Percentiles rank a stretch among this genome's conserved stretches.
These are phyloP conservation scores for Tachycineta bicolor DNA, from an alignment of 2,113 vertebrate species.

Conservation along the genomic window DNA sequence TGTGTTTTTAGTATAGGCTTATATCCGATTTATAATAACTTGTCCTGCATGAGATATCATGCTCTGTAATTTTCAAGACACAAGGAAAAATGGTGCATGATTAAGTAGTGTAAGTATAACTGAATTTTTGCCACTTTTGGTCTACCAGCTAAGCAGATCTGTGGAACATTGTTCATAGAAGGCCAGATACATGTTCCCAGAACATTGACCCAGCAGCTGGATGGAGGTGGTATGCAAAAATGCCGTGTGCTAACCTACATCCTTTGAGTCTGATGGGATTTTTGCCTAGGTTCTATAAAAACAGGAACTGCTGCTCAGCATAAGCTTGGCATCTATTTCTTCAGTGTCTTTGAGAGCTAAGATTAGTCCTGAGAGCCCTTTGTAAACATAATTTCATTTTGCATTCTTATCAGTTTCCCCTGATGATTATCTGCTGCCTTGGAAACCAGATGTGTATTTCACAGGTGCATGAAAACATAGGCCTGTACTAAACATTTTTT, in stretches of 20 bases:
- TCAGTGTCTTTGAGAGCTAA: neutral
- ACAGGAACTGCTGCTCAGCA: neutral
- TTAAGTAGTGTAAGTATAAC: neutral
- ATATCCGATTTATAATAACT: neutral
- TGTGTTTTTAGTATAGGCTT: neutral
- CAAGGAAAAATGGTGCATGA: neutral
- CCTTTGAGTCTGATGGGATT: neutral
- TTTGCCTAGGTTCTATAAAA: neutral
- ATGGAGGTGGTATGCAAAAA: neutral
- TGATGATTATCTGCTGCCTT: neutral
- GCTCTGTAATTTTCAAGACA: neutral
- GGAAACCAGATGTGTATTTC: neutral
- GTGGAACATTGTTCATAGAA: neutral
- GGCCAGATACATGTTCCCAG: accelerated
- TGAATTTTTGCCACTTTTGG: neutral
- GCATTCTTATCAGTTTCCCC: neutral
- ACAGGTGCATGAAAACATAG: neutral
- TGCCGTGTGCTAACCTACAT: accelerated
- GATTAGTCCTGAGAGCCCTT: neutral
- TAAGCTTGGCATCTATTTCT: neutral
- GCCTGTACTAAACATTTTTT: neutral
- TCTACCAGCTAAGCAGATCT: neutral
- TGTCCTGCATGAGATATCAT: neutral
- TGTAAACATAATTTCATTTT: neutral
- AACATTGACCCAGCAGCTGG: accelerated